These are phyloP conservation scores for Andinoacara biseriatus DNA, from an alignment of 2,113 vertebrate genomes.

Conservation along the genomic window DNA sequence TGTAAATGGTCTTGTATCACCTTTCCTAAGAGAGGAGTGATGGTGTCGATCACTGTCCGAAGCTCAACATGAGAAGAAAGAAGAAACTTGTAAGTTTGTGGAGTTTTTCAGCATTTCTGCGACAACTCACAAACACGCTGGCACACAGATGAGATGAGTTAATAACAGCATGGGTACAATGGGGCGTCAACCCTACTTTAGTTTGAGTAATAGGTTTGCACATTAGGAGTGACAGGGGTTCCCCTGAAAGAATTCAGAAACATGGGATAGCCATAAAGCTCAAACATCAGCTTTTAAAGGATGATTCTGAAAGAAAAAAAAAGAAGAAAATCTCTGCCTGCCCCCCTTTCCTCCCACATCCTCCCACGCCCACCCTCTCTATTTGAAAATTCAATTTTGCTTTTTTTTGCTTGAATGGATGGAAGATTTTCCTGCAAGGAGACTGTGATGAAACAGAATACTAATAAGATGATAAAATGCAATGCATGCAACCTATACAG, in stretches of 20 bases:
- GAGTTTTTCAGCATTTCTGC: not conserved
- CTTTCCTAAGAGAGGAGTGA: constrained; percentile 1
- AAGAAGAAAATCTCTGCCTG: not conserved
- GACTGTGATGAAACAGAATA: not conserved
- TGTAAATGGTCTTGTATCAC: constrained; percentile 13
- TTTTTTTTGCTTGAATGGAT: not conserved
- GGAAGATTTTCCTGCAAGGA: not conserved
- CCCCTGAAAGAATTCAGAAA: constrained; percentile 15
- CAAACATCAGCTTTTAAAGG: constrained; percentile 29
- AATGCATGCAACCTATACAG: not conserved
- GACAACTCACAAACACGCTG: not conserved
- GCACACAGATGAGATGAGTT: constrained; percentile 13
- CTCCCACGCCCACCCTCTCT: not conserved
- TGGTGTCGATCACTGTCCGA: not conserved
- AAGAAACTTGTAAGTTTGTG: not conserved
- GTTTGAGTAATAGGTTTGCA: constrained; percentile 65
- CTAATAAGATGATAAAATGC: not conserved
- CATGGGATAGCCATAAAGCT: constrained; percentile 23
- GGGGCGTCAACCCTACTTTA: constrained; percentile 52
- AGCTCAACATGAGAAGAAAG: not conserved
- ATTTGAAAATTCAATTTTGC: constrained; percentile 4
- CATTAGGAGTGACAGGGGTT: constrained; percentile 47
- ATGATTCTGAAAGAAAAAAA: constrained; percentile 13
- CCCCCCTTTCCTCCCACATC: not conserved
- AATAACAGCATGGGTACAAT: constrained; percentile 26